A percentile compares a stretch with the other conserved stretches of the same genome.
Evolutionary conservation across 2,888 invertebrate genomes (phyloP).

Genomic region (Limnephilus rhombicus): DNA sequence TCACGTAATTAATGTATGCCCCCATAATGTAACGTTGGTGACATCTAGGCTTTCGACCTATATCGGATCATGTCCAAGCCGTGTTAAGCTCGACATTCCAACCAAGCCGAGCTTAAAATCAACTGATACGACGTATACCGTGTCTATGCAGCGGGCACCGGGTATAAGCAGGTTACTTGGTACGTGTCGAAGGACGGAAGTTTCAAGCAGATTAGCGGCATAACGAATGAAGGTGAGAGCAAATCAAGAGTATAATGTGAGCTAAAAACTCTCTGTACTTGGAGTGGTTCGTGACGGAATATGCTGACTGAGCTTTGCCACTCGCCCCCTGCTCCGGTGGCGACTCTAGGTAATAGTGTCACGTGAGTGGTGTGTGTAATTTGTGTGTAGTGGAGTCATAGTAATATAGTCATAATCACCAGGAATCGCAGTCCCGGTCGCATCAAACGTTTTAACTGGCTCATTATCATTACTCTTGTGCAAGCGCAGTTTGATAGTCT

Average conservation of each 20-base stretch:
- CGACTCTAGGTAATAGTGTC: neutral
- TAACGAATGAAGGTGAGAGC: neutral
- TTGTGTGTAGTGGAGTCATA: no score
- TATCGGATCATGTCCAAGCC: no score
- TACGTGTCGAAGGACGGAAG: neutral
- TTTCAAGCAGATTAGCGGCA: neutral
- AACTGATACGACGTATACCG: no score
- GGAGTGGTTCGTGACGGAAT: slow-evolving; percentile 25
- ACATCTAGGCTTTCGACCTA: no score
- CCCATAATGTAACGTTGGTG: no score
- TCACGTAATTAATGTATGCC: no score
- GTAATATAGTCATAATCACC: neutral
- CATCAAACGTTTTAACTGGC: neutral
- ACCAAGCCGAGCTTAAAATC: no score
- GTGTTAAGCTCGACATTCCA: no score
- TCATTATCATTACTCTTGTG: neutral
- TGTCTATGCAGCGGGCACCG: neutral
- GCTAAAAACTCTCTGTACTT: neutral
- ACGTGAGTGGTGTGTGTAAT: neutral
- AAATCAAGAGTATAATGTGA: neutral
- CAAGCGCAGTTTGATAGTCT: neutral
- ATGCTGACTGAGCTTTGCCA: slow-evolving; percentile 13
- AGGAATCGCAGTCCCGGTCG: neutral
- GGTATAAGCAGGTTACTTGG: neutral
- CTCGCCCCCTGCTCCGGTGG: neutral